phyloP scores from a whole-genome alignment of 2,797 vertebrate species.

The Enteromius argenteus region DNA sequence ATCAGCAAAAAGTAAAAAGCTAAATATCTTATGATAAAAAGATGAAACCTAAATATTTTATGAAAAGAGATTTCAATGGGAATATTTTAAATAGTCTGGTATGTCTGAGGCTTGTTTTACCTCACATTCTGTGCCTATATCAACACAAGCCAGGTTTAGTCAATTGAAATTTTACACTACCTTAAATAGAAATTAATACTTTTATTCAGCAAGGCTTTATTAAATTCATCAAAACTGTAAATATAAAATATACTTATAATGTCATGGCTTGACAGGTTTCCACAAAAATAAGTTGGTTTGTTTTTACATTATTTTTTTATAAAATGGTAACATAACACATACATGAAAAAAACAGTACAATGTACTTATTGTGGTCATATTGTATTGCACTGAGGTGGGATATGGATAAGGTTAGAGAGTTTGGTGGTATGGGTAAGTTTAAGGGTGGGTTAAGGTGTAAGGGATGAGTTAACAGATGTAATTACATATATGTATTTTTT shows the following conservation, averaged over 20 bases:
- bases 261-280: not conserved
- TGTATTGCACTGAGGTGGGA: too few relatives aligned
- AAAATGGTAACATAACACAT: too few relatives aligned
- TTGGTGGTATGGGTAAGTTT: too few relatives aligned
- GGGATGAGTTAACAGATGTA: too few relatives aligned
- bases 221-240: not conserved
- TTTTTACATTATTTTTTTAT: too few relatives aligned
- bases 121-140: not conserved
- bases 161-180: not conserved
- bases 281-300: not conserved
- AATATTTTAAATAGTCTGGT: conserved; percentile 22
- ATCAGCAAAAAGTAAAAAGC: conserved; percentile 15
- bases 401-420: too few relatives aligned
- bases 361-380: too few relatives aligned
- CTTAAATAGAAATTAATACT: not conserved
- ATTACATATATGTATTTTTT: too few relatives aligned
- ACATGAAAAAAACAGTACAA: too few relatives aligned
- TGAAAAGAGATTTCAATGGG: not conserved
- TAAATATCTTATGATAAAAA: not conserved
- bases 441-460: too few relatives aligned
- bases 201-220: not conserved
- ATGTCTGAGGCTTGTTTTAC: conserved; percentile 3
- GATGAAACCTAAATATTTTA: conserved; percentile 6
- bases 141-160: not conserved
- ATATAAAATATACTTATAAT: not conserved